Percentiles rank a stretch among this genome's conserved stretches.
These are phyloP conservation scores for Pyrgus malvae DNA, from an alignment of 2,888 invertebrate species.

Conservation along the genomic window DNA sequence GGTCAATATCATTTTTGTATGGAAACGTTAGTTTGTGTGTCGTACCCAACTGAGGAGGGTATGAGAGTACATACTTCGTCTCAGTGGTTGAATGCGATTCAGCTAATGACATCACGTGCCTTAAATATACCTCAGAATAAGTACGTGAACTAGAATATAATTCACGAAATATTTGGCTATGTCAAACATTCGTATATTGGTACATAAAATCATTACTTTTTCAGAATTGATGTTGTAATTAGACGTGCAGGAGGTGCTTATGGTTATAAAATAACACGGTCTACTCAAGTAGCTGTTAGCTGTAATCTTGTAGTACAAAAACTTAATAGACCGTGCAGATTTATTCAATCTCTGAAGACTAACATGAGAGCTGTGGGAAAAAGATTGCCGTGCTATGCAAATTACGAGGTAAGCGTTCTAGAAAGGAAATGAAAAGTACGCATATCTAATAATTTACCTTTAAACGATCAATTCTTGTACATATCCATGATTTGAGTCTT, in stretches of 20 bases:
- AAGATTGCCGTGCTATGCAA: constrained; percentile 66
- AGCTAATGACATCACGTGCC: constrained; percentile 76
- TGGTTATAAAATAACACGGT: constrained; percentile 87
- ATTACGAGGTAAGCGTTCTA: constrained; percentile 78
- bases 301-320: constrained; percentile 84
- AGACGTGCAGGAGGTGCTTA: constrained; percentile 72
- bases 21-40: constrained; percentile 85
- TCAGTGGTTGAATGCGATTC: constrained; percentile 82
- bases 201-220: not conserved
- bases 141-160: constrained; percentile 52
- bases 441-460: no score
- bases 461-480: no score
- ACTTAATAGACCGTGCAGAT: constrained; percentile 83
- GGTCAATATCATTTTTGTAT: constrained; percentile 87
- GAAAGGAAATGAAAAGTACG: no score
- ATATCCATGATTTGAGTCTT: no score
- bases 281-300: constrained; percentile 80
- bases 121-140: constrained; percentile 81
- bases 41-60: constrained; percentile 86
- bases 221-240: constrained; percentile 80
- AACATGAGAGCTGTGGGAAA: constrained; percentile 83
- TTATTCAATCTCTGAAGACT: constrained; percentile 84
- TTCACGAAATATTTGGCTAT: no score
- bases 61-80: constrained; percentile 82
- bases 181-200: no score